Percentiles rank a stretch among this genome's conserved stretches.
phyloP scores from a whole-genome alignment of 37 sponge, comb jelly and placozoan species.

The Cliona cf. orientalis region DNA sequence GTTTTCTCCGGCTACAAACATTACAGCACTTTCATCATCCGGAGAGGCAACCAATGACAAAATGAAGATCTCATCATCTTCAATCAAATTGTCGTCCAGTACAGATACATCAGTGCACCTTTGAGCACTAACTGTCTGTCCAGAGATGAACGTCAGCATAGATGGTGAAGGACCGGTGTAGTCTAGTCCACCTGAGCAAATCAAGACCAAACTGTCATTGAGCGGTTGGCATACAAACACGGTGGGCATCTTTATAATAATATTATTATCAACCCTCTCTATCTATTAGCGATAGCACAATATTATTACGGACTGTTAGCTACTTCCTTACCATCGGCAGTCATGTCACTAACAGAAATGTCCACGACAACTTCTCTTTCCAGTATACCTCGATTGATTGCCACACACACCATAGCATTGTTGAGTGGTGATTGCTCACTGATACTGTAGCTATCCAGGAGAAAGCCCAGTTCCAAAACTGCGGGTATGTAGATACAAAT shows the following conservation, averaged over 20 bases:
- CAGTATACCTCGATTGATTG: background rate
- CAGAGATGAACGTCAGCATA: background rate
- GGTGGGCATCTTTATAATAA: too few species aligned
- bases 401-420: background rate
- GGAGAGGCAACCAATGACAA: background rate
- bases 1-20: background rate
- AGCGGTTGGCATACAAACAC: too few species aligned
- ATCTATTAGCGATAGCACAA: too few species aligned
- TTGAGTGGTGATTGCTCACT: background rate
- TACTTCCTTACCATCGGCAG: background rate
- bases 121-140: background rate
- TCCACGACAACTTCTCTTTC: background rate
- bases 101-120: background rate
- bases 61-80: background rate
- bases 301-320: too few species aligned
- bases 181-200: background rate
- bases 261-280: too few species aligned
- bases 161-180: background rate
- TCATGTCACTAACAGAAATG: background rate
- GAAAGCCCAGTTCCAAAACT: too few species aligned
- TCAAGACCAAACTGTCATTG: too few species aligned
- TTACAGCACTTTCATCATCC: background rate
- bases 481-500: too few species aligned
- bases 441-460: background rate
- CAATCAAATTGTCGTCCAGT: too few species aligned